These are phyloP conservation scores for Luidia sarsii DNA, from an alignment of 53 echinoderm and acorn worm species.

Conservation along the genomic window DNA sequence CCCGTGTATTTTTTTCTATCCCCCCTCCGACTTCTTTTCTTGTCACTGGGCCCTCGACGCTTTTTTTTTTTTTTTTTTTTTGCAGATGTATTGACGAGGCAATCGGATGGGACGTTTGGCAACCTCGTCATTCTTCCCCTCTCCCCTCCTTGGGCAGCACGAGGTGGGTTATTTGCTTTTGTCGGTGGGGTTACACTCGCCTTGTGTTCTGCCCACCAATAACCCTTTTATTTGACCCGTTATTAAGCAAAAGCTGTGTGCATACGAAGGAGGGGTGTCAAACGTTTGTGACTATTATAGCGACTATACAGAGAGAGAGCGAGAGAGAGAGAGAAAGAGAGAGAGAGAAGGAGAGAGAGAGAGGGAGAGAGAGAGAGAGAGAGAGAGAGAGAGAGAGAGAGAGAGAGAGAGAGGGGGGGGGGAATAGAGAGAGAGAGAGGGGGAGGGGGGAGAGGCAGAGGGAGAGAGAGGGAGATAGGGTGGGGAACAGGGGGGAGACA, in stretches of 20 bases:
- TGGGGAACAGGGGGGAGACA: background rate
- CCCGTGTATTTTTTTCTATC: background rate
- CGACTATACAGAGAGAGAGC: no score
- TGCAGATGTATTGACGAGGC: no score
- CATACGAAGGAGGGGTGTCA: background rate
- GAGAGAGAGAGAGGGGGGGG: no score
- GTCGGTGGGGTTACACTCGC: background rate
- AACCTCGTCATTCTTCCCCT: no score
- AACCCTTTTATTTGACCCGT: constrained; percentile 32
- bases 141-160: no score
- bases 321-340: background rate
- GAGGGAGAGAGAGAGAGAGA: background rate
- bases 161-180: constrained; percentile 7
- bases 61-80: no score
- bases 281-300: background rate
- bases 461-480: background rate
- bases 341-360: no score
- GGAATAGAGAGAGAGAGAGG: background rate
- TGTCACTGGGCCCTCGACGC: no score
- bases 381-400: background rate
- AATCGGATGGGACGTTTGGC: no score
- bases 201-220: background rate
- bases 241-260: constrained; percentile 10
- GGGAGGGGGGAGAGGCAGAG: no score
- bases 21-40: background rate